Base-by-base conservation (phyloP, 2,888 invertebrate species). In the Drosophila percnosoma region DNA sequence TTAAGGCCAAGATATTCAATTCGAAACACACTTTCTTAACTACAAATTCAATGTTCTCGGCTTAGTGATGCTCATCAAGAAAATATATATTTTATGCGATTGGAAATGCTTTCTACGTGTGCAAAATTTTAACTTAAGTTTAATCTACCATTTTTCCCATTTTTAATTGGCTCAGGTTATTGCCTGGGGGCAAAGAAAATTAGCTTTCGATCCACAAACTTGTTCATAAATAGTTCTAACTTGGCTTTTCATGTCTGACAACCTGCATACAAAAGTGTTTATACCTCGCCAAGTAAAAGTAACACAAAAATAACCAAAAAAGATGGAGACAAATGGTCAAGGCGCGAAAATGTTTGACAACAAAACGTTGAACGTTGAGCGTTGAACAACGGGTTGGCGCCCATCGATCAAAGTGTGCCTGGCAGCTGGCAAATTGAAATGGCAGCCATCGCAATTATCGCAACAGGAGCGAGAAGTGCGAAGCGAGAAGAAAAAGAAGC, bases 291-390 rank as follows among this genome's bases (percentile, higher is more conserved):
- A 21, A 18, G 60, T 64, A 65, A 10, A 21, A 52, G 40, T 10
- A 48, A 15, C 15, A 38, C n/a, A 60, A 55, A 31, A 55, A 45
- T 54, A 48, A 61, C 58, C 24, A 54, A 34, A 49, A 49, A 40
- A 53, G 53, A 36, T 27, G 73, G 75, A 86, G 89, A 90, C 78
- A 87, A 87, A 87, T 87, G 87, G 78, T 75, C 78, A 84, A 89
- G 84, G 80, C 87, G 84, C 84, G 87, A 87, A 87, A 87, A 74
- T 80, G 76, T 88, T 90, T 89, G 89, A 89, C 89, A 90, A 89
- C 69, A 76, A 59, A 55, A 27, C 69, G 66, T 21, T 62, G 73
- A 52, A 15, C n/a, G 45, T 31, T 58, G 68, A 49, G 11, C 11
- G 42, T 24, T 24, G 51, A 24, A 42, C 31, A 15, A 64, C 70